phyloP scores from a whole-genome alignment of 2,113 vertebrate species.

The Ctenomys sociabilis region DNA sequence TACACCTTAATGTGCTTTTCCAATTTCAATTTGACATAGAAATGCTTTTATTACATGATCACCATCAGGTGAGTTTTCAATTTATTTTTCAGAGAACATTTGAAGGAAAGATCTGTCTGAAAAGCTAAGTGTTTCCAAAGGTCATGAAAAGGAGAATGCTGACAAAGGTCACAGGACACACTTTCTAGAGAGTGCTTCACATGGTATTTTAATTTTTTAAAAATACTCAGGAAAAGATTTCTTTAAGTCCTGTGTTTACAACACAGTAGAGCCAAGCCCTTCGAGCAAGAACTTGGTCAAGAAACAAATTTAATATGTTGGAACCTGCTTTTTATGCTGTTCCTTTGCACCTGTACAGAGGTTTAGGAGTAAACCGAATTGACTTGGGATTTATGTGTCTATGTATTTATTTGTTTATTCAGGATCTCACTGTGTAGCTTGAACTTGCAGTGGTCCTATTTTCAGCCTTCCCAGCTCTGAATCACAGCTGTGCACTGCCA shows the following conservation, averaged over 20 bases:
- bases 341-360: neutral
- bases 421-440: too few species aligned
- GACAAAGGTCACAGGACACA: conserved; percentile 35
- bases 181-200: neutral
- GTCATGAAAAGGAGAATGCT: conserved; percentile 1
- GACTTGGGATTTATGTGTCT: neutral
- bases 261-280: neutral
- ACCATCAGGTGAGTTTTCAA: conserved; percentile 29
- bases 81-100: conserved; percentile 35
- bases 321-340: neutral
- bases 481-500: too few species aligned
- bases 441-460: too few species aligned
- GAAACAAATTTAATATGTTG: neutral
- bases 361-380: neutral
- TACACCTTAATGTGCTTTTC: neutral
- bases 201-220: conserved; percentile 46
- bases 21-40: conserved; percentile 49
- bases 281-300: neutral
- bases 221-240: neutral
- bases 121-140: conserved; percentile 61
- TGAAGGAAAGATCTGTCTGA: neutral
- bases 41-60: conserved; percentile 28
- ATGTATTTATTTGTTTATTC: too few species aligned
- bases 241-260: neutral
- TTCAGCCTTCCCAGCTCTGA: too few species aligned